phyloP scores from a whole-genome alignment of 2,113 vertebrate genomes.

The Elephas maximus region DNA sequence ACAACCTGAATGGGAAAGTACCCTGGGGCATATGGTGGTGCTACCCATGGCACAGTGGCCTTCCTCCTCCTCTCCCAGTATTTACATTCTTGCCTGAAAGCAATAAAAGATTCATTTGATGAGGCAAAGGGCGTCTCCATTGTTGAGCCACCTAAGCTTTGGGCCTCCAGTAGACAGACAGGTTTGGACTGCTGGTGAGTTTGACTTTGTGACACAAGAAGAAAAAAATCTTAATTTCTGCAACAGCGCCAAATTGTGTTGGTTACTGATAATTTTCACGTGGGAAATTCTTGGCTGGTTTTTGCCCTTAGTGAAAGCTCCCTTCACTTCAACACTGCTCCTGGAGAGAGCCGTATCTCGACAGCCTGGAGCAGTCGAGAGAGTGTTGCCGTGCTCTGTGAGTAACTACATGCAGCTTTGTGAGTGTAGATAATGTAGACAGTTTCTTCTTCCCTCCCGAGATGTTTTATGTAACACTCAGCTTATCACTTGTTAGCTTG shows the following conservation, averaged over 20 bases:
- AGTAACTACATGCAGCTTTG: background rate
- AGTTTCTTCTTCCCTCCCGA: background rate
- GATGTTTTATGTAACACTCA: background rate
- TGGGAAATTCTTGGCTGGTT: conserved; percentile 48
- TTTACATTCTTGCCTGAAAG: background rate
- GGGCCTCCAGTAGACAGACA: background rate
- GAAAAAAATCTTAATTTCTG: background rate
- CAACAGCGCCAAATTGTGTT: background rate
- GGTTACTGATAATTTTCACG: conserved; percentile 15
- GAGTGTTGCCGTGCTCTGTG: background rate
- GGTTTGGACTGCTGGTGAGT: background rate
- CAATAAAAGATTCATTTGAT: background rate
- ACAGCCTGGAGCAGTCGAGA: background rate
- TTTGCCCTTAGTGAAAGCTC: conserved; percentile 36
- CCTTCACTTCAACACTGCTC: background rate
- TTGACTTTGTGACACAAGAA: conserved; percentile 26
- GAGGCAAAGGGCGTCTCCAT: background rate
- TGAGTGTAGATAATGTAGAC: background rate
- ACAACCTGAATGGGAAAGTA: background rate
- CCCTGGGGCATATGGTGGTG: background rate
- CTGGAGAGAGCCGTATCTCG: background rate
- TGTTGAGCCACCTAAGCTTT: background rate
- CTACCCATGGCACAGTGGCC: fast-evolving
- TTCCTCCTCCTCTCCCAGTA: background rate
- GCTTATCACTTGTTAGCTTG: background rate